Base-by-base conservation (phyloP, 2,888 invertebrate genomes). In the Spicauda simplicius region DNA sequence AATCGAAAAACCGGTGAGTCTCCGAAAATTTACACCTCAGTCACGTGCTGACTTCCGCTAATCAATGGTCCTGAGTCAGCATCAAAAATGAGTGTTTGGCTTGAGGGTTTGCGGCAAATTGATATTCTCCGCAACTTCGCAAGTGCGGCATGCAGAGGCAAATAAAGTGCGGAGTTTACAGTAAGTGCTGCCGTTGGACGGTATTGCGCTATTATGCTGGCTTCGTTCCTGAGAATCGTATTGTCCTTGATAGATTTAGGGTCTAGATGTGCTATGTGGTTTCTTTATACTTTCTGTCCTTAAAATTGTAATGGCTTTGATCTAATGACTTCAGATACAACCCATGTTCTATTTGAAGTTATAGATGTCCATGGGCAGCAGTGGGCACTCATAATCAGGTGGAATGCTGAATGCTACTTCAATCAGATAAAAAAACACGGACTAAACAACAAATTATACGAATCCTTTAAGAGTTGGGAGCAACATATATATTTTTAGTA, bases 1-100 rank as follows among this genome's bases (percentile, higher is more conserved):
- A 63, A 55, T n/a, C 25, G 52, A 25, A 54, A 59, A 64, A 52
- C 30, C 45, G 54, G 33, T 54, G 65, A 53, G 59, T 33, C 25
- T 50, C 48, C 60, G 55, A 54, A 65, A 65, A 25, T 66, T 60
- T 41, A 20, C 55, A 66, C 18, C 60, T 66, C 60, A 55, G 66
- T 60, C 66, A 66, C 66, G 66, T 60, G 59, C 60, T 54, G 54
- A 45, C 59, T 66, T 66, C 55, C 58, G 68, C 63, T 69, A 70
- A 70, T 70, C 70, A 69, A 70, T 66, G 66, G 63, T 59, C 41
- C 59, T 65, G 70, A 63, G 30, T 68, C 68, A 70, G 68, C 68
- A 63, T 56, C 60, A 70, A 63, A 70, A 69, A 72, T 63, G 57
- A 53, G 55, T 70, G 60, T 66, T 66, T 66, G 66, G 60, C 60